Evolutionary conservation across 2,113 vertebrate genomes (phyloP).

Genomic region (Illadopsis cleaveri): DNA sequence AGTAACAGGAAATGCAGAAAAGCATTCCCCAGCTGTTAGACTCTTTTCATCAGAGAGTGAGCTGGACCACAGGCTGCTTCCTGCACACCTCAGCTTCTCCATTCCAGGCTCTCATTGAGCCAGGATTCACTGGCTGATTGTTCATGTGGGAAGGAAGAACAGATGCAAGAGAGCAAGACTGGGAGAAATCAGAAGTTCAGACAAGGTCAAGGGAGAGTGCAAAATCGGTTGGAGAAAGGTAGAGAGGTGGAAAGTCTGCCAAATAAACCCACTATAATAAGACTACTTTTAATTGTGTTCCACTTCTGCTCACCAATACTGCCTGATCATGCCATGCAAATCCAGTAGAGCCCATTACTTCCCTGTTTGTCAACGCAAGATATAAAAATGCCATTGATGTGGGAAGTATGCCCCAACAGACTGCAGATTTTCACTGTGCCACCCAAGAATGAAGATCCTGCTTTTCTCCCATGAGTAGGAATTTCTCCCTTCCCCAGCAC

Average conservation of each 20-base stretch:
- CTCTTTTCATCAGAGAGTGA: neutral
- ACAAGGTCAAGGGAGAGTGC: neutral
- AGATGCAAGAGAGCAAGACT: neutral
- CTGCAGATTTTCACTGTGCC: neutral
- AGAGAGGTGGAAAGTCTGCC: neutral
- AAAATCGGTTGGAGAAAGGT: neutral
- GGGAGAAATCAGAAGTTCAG: neutral
- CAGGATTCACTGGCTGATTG: neutral
- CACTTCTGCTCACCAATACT: neutral
- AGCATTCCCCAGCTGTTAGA: neutral
- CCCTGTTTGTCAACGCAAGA: neutral
- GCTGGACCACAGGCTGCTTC: neutral
- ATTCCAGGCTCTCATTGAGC: neutral
- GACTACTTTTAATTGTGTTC: neutral
- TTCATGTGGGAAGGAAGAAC: neutral
- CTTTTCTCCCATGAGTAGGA: neutral
- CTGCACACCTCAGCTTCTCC: neutral
- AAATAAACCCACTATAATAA: neutral
- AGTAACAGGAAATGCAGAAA: neutral
- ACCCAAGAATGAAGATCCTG: neutral
- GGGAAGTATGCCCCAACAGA: neutral
- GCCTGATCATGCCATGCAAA: neutral
- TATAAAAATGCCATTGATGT: neutral
- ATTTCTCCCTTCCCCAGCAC: neutral
- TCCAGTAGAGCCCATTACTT: neutral